These are phyloP conservation scores for Eristalis intricaria DNA, from an alignment of 2,888 invertebrate genomes.

Conservation along the genomic window DNA sequence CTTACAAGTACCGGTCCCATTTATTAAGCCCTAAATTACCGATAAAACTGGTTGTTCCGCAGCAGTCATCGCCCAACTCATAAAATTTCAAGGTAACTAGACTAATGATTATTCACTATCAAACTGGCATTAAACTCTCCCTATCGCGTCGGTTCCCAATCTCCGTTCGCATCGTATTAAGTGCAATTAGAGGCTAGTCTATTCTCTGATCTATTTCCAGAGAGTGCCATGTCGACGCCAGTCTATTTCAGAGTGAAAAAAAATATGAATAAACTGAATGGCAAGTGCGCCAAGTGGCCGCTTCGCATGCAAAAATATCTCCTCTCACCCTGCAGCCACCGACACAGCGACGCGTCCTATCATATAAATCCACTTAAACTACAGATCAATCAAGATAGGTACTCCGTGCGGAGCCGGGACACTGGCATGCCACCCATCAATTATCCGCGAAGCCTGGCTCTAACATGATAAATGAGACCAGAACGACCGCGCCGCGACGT, in stretches of 20 bases:
- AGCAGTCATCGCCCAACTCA: neutral
- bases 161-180: conserved; percentile 57
- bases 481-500: neutral
- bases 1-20: neutral
- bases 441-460: conserved; percentile 52
- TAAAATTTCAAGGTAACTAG: conserved; percentile 26
- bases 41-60: neutral
- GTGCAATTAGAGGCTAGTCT: conserved; percentile 61
- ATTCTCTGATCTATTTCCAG: conserved; percentile 67
- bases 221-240: conserved; percentile 62
- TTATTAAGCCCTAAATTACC: neutral
- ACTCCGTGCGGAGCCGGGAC: neutral
- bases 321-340: neutral
- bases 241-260: conserved; percentile 56
- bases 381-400: conserved; percentile 69
- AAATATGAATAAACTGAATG: conserved; percentile 31
- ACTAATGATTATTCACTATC: conserved; percentile 46
- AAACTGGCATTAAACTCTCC: conserved; percentile 39
- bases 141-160: conserved; percentile 3
- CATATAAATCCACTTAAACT: conserved; percentile 67
- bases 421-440: conserved; percentile 58
- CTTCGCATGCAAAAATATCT: conserved; percentile 60
- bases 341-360: conserved; percentile 18
- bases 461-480: conserved; percentile 68
- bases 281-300: conserved; percentile 14